Evolutionary conservation across 2,888 invertebrate species (phyloP), one percentile per base, ranked within the genome.

Genomic region (Aphrophora alni): DNA sequence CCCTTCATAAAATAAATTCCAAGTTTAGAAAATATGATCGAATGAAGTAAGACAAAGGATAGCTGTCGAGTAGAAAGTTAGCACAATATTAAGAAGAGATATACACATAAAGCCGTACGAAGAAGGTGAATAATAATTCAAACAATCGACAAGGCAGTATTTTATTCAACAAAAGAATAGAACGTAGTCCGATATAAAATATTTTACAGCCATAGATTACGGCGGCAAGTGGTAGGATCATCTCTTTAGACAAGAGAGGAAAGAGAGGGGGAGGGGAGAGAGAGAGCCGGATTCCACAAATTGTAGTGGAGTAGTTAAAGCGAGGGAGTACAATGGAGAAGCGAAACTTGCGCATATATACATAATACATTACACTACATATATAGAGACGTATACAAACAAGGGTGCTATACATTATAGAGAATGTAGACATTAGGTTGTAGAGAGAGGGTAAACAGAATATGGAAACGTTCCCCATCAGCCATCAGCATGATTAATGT

Each of bases 361-460:
- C 79, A 79, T 82, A 79, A 79, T 79, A 82, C 79, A 82, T 82
- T 80, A 82, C 75, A 80, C 72, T 75, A 75, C 74, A 72, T 71
- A 80, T 68, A 77, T 69, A 77, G 77, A 27, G 51, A 75, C 59
- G 38, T 44, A 38, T 33, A 77, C 77, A 77, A 77, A 80, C 80
- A 77, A 77, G 80, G 77, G 80, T 68, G 80, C 76, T 59, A 80
- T 80, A 76, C 80, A 80, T 80, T 80, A 80, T 80, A 75, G 77
- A 77, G 80, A 78, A 81, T 81, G 81, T 81, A 81, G 81, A 81
- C 81, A 78, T 81, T 78, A 77, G 77, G 70, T n/a, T n/a, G n/a
- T n/a, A n/a, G n/a, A 33, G 74, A 51, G 26, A 38, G 70, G 28
- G 77, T 78, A 81, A 78, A 81, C 81, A 75, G 81, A 80, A 80